A percentile compares a stretch with the other conserved stretches of the same genome.
Conservation (phyloP, 2,888 invertebrate genomes). For the Andrena praecox region DNA sequence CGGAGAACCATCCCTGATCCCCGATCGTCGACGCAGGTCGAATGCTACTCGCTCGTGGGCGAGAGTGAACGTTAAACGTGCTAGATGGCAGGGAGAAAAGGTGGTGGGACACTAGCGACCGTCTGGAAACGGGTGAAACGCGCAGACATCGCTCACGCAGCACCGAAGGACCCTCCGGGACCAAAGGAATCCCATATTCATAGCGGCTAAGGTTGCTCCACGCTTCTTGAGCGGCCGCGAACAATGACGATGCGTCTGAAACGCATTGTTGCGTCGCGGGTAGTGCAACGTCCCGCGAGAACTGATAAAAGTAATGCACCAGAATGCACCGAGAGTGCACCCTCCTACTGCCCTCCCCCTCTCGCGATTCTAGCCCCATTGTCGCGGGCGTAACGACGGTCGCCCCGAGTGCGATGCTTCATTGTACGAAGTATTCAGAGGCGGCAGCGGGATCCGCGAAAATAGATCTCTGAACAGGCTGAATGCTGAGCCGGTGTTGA, state of each 20-base stretch:
- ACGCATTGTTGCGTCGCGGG: constrained; percentile 73
- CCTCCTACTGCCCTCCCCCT: constrained; percentile 21
- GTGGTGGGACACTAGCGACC: not conserved
- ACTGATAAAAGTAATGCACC: constrained; percentile 74
- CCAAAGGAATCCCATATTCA: constrained; percentile 72
- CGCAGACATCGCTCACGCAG: constrained; percentile 31
- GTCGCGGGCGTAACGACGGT: constrained; percentile 55
- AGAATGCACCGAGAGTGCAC: constrained; percentile 59
- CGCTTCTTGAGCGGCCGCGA: constrained; percentile 76
- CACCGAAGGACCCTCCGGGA: constrained; percentile 60
- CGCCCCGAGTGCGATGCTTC: constrained; percentile 32
- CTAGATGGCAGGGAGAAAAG: not conserved
- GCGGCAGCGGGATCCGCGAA: not conserved
- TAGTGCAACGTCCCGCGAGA: constrained; percentile 70
- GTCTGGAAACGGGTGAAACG: constrained; percentile 11
- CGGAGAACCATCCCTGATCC: too few species aligned
- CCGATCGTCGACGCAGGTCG: too few species aligned
- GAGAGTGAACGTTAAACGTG: not conserved
- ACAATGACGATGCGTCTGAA: constrained; percentile 75
- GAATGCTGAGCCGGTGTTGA: not conserved
- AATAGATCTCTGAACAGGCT: constrained; percentile 29
- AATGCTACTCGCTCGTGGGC: too few species aligned
- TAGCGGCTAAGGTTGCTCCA: constrained; percentile 73
- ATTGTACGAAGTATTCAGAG: constrained; percentile 28
- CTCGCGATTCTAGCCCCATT: constrained; percentile 65